Conservation (phyloP, 2,888 invertebrate species). For the Cephus pygmeus region DNA sequence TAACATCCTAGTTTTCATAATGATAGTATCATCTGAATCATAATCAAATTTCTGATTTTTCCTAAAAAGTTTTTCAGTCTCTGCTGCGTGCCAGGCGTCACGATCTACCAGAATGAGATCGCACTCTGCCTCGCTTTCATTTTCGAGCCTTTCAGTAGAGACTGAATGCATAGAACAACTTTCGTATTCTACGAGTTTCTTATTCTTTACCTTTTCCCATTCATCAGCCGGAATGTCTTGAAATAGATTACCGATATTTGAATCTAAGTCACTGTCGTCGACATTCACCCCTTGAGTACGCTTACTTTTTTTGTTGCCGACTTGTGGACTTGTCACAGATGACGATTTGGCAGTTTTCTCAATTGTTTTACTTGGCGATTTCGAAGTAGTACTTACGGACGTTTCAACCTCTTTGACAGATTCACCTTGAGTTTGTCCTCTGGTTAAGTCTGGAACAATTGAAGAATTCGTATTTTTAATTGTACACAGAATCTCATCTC, state of each 20-base stretch:
- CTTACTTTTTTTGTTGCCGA: neutral
- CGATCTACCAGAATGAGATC: slow-evolving; percentile 37
- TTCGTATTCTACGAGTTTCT: neutral
- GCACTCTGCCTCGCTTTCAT: slow-evolving; percentile 37
- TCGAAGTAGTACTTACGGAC: neutral
- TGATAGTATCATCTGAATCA: slow-evolving; percentile 44
- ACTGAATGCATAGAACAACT: slow-evolving; percentile 23
- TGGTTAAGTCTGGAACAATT: slow-evolving; percentile 40
- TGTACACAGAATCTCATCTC: slow-evolving; percentile 10
- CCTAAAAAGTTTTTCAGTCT: slow-evolving; percentile 20
- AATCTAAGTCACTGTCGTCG: slow-evolving; percentile 31
- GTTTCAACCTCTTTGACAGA: slow-evolving; percentile 6
- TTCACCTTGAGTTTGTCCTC: slow-evolving; percentile 14
- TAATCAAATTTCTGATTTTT: slow-evolving; percentile 27
- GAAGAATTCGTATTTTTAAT: slow-evolving; percentile 38
- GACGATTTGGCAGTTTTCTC: neutral
- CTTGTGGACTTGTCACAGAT: neutral
- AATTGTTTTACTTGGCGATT: neutral
- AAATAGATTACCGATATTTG: slow-evolving; percentile 34
- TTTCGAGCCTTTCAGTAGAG: slow-evolving; percentile 25
- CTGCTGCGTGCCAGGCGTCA: slow-evolving; percentile 25
- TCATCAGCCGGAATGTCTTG: slow-evolving; percentile 49
- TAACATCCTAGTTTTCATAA: slow-evolving; percentile 20
- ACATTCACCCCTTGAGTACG: slow-evolving; percentile 6
- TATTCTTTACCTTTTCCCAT: slow-evolving; percentile 28